Evolutionary conservation across 1,140 invertebrate genomes (phyloP).

Genomic region (Orussus abietinus): DNA sequence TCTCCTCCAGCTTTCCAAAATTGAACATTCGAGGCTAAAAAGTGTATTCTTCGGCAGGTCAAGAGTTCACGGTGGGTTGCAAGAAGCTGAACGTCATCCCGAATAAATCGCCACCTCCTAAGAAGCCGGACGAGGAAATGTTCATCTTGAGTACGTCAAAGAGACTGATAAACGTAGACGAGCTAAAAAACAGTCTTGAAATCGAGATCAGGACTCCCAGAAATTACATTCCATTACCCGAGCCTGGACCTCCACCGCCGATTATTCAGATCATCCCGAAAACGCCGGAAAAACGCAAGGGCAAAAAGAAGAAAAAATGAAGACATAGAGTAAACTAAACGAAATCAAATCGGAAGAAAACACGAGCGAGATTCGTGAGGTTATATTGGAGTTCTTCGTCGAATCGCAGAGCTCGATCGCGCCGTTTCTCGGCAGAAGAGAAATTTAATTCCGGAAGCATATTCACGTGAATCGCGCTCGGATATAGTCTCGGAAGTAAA

Average conservation of each 20-base stretch:
- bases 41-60: constrained; percentile 24
- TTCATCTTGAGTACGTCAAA: constrained; percentile 27
- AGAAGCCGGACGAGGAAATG: constrained; percentile 30
- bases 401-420: no score
- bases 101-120: constrained; percentile 18
- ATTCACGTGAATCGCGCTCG: no score
- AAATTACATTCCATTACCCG: constrained; percentile 37
- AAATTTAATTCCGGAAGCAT: no score
- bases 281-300: constrained; percentile 8
- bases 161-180: constrained; percentile 21
- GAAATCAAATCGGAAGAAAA: no score
- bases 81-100: constrained; percentile 31
- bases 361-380: no score
- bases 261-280: constrained; percentile 24
- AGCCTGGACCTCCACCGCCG: constrained; percentile 22
- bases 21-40: no score
- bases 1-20: no score
- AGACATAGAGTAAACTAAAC: no score
- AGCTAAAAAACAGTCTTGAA: constrained; percentile 29
- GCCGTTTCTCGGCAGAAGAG: no score
- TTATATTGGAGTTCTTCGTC: no score
- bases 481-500: no score
- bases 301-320: background rate
- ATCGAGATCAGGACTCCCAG: constrained; percentile 37
- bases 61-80: constrained; percentile 23